Conservation (phyloP, 2,113 vertebrate genomes). For the Astur gentilis region DNA sequence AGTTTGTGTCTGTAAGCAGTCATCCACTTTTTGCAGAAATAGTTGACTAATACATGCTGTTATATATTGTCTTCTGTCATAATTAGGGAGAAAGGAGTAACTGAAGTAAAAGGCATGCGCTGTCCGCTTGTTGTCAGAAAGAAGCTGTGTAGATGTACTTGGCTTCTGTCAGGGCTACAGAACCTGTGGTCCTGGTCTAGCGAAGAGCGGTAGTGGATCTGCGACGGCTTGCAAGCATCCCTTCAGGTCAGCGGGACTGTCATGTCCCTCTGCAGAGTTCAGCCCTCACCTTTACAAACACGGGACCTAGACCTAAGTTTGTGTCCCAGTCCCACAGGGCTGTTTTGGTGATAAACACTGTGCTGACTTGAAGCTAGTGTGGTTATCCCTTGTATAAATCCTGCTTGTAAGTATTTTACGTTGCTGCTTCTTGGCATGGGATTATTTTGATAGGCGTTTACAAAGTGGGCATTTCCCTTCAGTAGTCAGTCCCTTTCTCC, state of each 20-base stretch:
- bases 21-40: background rate
- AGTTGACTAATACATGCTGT: background rate
- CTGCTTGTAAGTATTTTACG: background rate
- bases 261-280: background rate
- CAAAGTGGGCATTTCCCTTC: background rate
- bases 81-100: background rate
- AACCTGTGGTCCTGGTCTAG: background rate
- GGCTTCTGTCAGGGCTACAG: background rate
- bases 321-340: too few relatives aligned
- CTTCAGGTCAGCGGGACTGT: background rate
- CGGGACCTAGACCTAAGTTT: rapidly evolving
- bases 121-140: background rate
- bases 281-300: rapidly evolving
- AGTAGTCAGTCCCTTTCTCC: background rate
- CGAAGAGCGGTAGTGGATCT: background rate
- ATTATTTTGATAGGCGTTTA: background rate
- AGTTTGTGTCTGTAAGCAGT: background rate
- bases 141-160: background rate
- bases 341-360: background rate
- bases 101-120: background rate
- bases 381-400: background rate
- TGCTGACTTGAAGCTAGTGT: background rate
- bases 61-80: background rate
- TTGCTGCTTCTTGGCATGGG: background rate
- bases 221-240: rapidly evolving